Evolutionary conservation across 2,797 vertebrate genomes (phyloP), one percentile per base, ranked within the genome.

Genomic region (Heliangelus exortis): DNA sequence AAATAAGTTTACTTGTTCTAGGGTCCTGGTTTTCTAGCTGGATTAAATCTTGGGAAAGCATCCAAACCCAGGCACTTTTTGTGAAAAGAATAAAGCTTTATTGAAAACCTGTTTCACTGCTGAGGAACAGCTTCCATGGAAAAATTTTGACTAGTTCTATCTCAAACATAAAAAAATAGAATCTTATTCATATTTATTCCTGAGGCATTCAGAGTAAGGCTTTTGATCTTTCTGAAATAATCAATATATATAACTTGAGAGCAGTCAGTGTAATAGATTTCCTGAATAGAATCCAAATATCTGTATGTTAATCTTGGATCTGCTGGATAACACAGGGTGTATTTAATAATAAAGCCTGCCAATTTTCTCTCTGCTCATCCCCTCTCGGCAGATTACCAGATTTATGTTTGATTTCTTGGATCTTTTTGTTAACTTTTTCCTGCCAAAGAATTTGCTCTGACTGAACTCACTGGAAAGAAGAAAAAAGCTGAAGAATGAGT

Each of bases 371-470:
- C 43, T 68, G 48, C 54, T 66, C 36, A 81, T 91, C 82, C 68
- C 43, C 15, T 65, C 81, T 84, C 9, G 15, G 81, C 79, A 83
- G 39, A 82, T 80, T 51, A 87, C 89, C 90, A 93, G 79, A 84
- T 81, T 83, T 81, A 74, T 80, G 84, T 92, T 95, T 78, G 81
- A 91, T 87, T 91, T 95, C 66, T 95, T 95, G 93, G 79, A 89
- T 87, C 75, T 89, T 91, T 88, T 72, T 66, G 65, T 83, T 41
- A 47, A 20, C 31, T 53, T 65, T 41, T 82, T 63, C 80, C 18
- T 87, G 84, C 90, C 92, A 95, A 84, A 87, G 87, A 91, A 85
- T 94, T 92, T 93, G 82, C 47, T 93, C 55, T 62, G 54, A 80
- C 58, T 92, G 93, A 90, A 85, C 61, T 93, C 21, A 4, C 43